A percentile compares a stretch with the other conserved stretches of the same genome.
phyloP scores from a whole-genome alignment of 2,888 invertebrate species.

The Gymnoscelis rufifasciata region DNA sequence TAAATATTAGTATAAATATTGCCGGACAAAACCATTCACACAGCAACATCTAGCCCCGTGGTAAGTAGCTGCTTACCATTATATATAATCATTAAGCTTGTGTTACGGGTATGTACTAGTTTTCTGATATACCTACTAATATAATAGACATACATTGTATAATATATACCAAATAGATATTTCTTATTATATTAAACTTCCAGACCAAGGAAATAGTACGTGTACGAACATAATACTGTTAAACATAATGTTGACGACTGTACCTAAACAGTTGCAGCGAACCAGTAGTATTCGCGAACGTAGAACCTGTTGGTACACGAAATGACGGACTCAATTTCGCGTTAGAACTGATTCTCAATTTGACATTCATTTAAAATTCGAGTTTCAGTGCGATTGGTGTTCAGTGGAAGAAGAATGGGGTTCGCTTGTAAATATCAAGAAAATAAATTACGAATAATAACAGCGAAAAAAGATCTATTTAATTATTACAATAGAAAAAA shows the following conservation, averaged over 20 bases:
- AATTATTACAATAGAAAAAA: constrained; percentile 1
- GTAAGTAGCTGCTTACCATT: no score
- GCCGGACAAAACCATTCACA: no score
- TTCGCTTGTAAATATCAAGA: constrained; percentile 27
- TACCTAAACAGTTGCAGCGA: constrained; percentile 1
- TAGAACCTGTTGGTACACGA: constrained; percentile 49
- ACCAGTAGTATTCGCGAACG: not conserved
- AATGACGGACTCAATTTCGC: constrained; percentile 1
- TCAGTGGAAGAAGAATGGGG: constrained; percentile 21
- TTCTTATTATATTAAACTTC: no score
- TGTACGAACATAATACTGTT: no score
- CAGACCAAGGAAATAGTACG: no score
- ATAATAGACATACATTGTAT: no score
- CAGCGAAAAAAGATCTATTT: constrained; percentile 8
- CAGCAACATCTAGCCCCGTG: no score
- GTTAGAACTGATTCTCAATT: not conserved
- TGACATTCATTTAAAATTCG: not conserved
- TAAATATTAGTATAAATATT: no score
- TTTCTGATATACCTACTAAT: no score
- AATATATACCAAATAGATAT: no score
- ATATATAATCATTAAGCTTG: no score
- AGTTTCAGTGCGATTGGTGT: not conserved
- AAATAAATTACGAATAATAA: constrained; percentile 7
- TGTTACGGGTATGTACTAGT: no score
- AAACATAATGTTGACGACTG: constrained; percentile 6